phyloP scores from a whole-genome alignment of 2,113 vertebrate species.

The Agapornis roseicollis region DNA sequence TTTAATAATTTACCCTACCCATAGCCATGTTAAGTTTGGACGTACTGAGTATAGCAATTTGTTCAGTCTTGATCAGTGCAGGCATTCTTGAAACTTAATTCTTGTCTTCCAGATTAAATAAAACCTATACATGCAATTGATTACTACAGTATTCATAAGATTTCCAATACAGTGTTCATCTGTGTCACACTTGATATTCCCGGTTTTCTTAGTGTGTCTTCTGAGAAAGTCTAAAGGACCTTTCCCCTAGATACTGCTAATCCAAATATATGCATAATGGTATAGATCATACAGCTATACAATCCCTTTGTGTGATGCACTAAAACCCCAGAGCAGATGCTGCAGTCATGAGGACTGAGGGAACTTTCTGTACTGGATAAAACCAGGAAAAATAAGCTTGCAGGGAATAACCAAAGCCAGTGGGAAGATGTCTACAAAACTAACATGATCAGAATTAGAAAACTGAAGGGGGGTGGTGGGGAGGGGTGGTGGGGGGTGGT shows the following conservation, averaged over 20 bases:
- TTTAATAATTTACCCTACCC: background rate
- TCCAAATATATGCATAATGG: background rate
- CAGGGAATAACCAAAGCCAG: background rate
- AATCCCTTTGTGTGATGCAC: background rate
- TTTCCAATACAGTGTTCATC: background rate
- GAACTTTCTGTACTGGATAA: background rate
- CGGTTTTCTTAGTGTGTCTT: background rate
- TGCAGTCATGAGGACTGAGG: background rate
- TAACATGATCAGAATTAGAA: background rate
- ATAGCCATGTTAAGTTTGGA: background rate
- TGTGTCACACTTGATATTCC: background rate
- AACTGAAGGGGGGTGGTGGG: background rate
- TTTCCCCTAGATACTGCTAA: background rate
- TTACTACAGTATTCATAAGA: background rate
- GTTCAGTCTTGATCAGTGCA: background rate
- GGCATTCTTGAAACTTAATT: background rate
- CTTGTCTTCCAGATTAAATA: background rate
- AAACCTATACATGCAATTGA: background rate
- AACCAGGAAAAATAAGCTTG: background rate
- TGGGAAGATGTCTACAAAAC: background rate
- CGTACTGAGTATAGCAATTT: background rate
- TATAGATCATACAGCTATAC: background rate
- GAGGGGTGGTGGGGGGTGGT: accelerated
- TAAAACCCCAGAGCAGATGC: background rate
- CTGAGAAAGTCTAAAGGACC: background rate